Percentiles rank a stretch among this genome's conserved stretches.
Conservation (phyloP, 2,888 invertebrate species). For the Aelia acuminata region DNA sequence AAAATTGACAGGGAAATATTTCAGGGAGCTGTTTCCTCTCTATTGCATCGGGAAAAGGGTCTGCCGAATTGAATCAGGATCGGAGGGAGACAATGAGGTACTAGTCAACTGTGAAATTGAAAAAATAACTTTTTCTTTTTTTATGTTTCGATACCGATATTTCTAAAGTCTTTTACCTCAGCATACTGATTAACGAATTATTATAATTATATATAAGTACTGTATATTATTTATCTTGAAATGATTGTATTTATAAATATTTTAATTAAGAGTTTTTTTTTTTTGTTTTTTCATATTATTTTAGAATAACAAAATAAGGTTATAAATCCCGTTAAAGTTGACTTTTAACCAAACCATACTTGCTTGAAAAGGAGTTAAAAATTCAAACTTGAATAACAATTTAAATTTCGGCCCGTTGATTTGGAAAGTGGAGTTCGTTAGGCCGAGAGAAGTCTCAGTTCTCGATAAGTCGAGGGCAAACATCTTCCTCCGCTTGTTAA, state of each 20-base stretch:
- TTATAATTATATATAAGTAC: too few species aligned
- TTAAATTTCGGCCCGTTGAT: background rate
- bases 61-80: background rate
- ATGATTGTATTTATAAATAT: too few species aligned
- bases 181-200: too few species aligned
- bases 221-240: too few species aligned
- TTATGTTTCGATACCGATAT: too few species aligned
- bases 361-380: background rate
- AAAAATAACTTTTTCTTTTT: too few species aligned
- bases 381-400: background rate
- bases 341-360: background rate
- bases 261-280: too few species aligned
- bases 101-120: background rate
- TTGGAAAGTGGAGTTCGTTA: constrained; percentile 13
- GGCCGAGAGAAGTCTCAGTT: background rate
- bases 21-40: background rate
- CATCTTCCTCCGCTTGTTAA: constrained; percentile 20
- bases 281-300: too few species aligned
- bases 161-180: too few species aligned
- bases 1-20: constrained; percentile 17
- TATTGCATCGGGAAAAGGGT: background rate
- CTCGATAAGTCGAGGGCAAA: background rate
- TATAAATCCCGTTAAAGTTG: too few species aligned
- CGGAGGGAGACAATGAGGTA: background rate
- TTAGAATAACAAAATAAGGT: too few species aligned